Evolutionary conservation across 2,797 vertebrate species (phyloP).

Genomic region (Coracias cyanogaster): DNA sequence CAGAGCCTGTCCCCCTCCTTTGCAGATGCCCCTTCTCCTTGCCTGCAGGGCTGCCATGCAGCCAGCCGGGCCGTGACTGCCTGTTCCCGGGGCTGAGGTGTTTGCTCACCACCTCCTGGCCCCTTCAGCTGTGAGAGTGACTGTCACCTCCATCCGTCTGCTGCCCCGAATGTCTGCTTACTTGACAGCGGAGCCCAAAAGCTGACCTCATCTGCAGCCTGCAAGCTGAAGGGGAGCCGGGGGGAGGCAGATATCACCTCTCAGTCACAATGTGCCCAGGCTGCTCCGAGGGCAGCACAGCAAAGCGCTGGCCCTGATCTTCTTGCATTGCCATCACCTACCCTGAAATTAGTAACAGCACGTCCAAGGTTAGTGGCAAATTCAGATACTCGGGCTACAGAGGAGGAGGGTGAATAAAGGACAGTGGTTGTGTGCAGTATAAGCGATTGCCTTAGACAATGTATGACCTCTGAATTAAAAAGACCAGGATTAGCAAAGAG

Average conservation of each 20-base stretch:
- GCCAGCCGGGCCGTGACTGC: neutral
- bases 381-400: slow-evolving; percentile 35
- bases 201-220: neutral
- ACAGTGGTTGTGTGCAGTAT: neutral
- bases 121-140: slow-evolving; percentile 16
- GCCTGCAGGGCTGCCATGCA: neutral
- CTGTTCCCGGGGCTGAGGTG: neutral
- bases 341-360: slow-evolving; percentile 67
- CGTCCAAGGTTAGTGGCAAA: slow-evolving; percentile 56
- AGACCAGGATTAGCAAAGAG: slow-evolving; percentile 51
- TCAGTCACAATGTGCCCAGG: slow-evolving; percentile 15
- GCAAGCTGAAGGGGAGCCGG: neutral
- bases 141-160: slow-evolving; percentile 57
- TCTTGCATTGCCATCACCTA: slow-evolving; percentile 58
- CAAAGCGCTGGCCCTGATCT: slow-evolving; percentile 51
- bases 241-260: slow-evolving; percentile 56
- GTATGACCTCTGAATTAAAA: slow-evolving; percentile 65
- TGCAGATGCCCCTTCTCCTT: neutral
- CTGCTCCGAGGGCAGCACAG: slow-evolving; percentile 37
- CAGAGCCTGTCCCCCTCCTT: neutral
- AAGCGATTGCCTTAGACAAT: slow-evolving; percentile 39
- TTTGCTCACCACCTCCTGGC: slow-evolving; percentile 39
- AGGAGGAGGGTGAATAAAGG: slow-evolving; percentile 63
- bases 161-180: slow-evolving; percentile 9
- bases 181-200: slow-evolving; percentile 44